A percentile compares a stretch with the other conserved stretches of the same genome.
phyloP scores from a whole-genome alignment of 2,888 invertebrate genomes.

The Lycia hirtaria region DNA sequence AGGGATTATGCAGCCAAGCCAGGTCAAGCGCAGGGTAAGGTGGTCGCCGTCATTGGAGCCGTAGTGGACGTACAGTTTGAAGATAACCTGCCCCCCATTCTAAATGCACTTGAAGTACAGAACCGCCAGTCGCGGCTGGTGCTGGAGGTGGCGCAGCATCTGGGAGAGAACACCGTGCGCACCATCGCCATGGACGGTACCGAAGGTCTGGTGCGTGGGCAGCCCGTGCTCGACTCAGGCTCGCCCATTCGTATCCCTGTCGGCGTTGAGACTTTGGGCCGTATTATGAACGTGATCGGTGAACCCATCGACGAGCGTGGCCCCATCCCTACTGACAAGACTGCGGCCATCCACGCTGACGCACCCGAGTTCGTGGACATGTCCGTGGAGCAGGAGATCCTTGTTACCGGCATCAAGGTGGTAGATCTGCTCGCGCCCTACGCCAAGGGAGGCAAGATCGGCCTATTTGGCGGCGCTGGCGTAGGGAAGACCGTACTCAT shows the following conservation, averaged over 20 bases:
- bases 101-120: slow-evolving; percentile 97
- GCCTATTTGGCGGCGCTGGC: slow-evolving; percentile 97
- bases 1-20: slow-evolving; percentile 78
- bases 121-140: slow-evolving; percentile 92
- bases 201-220: slow-evolving; percentile 95
- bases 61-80: slow-evolving; percentile 99
- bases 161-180: slow-evolving; percentile 95
- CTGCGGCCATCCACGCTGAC: slow-evolving; percentile 94
- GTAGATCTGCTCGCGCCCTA: slow-evolving; percentile 97
- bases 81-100: slow-evolving; percentile 95
- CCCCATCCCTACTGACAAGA: slow-evolving; percentile 91
- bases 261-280: slow-evolving; percentile 94
- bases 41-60: slow-evolving; percentile 98
- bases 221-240: slow-evolving; percentile 92
- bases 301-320: slow-evolving; percentile 96
- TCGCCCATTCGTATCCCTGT: slow-evolving; percentile 97
- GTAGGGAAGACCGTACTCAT: slow-evolving; percentile 98
- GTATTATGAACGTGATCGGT: slow-evolving; percentile 97
- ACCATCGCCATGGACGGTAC: slow-evolving; percentile 98
- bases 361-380: slow-evolving; percentile 96
- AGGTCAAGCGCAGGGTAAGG: slow-evolving; percentile 84
- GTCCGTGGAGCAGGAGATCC: slow-evolving; percentile 95
- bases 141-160: slow-evolving; percentile 96
- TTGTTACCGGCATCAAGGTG: slow-evolving; percentile 97
- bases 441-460: slow-evolving; percentile 97